phyloP scores from a whole-genome alignment of 2,113 vertebrate genomes.

The Neolamprologus brichardi region DNA sequence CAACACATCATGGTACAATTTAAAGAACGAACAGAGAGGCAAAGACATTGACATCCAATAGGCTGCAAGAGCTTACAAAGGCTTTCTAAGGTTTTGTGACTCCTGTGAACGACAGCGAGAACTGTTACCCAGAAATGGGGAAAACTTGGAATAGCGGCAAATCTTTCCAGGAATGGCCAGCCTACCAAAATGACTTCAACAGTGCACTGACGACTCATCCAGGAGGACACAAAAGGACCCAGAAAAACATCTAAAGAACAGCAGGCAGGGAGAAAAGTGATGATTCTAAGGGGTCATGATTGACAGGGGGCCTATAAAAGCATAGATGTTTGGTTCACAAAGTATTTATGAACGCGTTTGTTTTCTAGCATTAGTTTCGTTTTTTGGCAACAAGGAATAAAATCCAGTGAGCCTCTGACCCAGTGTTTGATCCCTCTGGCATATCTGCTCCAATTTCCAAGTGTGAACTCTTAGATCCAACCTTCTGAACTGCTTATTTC shows the following conservation, averaged over 20 bases:
- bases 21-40: not conserved
- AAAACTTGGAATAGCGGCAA: not conserved
- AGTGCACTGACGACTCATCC: not conserved
- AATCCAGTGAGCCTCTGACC: not conserved
- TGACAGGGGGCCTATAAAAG: not conserved
- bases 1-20: not conserved
- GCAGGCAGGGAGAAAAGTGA: not conserved
- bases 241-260: not conserved
- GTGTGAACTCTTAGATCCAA: not conserved
- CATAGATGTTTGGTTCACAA: not conserved
- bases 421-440: not conserved
- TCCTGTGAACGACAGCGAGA: not conserved
- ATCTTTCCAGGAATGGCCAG: not conserved
- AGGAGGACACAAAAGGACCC: not conserved
- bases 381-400: not conserved
- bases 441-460: not conserved
- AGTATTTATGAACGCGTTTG: not conserved
- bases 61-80: not conserved
- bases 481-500: not conserved
- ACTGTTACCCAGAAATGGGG: not conserved
- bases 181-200: not conserved
- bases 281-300: not conserved
- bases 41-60: not conserved
- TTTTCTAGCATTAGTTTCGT: not conserved
- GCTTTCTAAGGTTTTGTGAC: not conserved